These are phyloP conservation scores for Neodiprion virginianus DNA, from an alignment of 1,140 invertebrate species.

Conservation along the genomic window DNA sequence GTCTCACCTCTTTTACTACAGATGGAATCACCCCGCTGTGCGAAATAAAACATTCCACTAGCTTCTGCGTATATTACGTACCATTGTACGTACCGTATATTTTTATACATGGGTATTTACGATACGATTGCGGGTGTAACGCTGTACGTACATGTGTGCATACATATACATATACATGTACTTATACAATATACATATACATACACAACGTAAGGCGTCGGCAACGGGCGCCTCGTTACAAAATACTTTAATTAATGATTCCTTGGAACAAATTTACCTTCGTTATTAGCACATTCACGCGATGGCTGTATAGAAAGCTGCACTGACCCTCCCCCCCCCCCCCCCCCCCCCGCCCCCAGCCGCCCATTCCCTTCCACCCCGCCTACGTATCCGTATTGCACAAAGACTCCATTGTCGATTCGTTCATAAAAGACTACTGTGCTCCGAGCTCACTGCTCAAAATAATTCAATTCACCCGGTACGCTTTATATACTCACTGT, in stretches of 20 bases:
- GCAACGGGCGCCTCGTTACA: conserved; percentile 43
- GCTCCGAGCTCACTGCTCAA: conserved; percentile 48
- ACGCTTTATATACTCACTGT: conserved; percentile 42
- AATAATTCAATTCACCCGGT: conserved; percentile 61
- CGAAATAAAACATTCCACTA: too few species aligned
- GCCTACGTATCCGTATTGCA: conserved; percentile 18
- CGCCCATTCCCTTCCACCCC: too few species aligned
- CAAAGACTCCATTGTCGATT: conserved; percentile 54
- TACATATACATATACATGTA: conserved; percentile 13
- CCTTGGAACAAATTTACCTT: conserved; percentile 57
- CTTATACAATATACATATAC: conserved; percentile 8
- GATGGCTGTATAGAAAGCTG: not conserved
- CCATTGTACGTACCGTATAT: too few species aligned
- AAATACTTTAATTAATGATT: conserved; percentile 62
- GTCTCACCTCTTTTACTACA: too few species aligned
- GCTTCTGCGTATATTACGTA: too few species aligned
- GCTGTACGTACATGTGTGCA: not conserved
- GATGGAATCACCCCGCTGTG: too few species aligned
- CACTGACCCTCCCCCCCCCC: not conserved
- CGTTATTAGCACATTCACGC: conserved; percentile 57
- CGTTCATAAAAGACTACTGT: conserved; percentile 55
- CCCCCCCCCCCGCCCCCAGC: not conserved
- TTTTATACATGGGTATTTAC: not conserved
- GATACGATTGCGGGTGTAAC: not conserved
- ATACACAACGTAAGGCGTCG: conserved; percentile 8